Base-by-base conservation (phyloP, 2,113 vertebrate genomes). In the Pseudonaja textilis region DNA sequence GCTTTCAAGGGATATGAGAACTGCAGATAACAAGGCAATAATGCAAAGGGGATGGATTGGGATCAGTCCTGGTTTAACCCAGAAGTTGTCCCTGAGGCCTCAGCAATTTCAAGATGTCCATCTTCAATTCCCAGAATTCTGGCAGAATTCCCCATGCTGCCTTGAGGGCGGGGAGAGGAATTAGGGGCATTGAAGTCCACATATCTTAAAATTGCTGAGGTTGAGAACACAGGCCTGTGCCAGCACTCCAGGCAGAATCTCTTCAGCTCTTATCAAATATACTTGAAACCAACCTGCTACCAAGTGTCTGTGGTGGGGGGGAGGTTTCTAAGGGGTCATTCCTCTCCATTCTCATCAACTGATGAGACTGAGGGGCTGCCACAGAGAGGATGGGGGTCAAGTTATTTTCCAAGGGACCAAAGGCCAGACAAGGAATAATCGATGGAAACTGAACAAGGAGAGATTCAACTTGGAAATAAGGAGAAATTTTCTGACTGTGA, bases 151-250 rank as follows among this genome's bases (percentile, higher is more conserved):
- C 4, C n/a, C 64, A 34, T 34, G n/a, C n/a, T 74, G 64, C 12
- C 29, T n/a, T 16, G 14, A 14, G 54, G 55, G 4, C 1, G 12
- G 22, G 6, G 23, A 4, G n/a, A 0, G 14, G 4, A 0, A 23
- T 74, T 16, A 16, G 4, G 12, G n/a, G n/a, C 34, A 5, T 74
- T 74, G 64, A 74, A 74, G 14, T 34, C 64, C 64, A 74, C 64
- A 6, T 6, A 74, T 74, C 26, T 3, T 64, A 12, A 64, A n/a
- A 5, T 14, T n/a, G 61, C 4, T n/a, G 61, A 64, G 26, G 61
- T 74, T 34, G 64, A 34, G 64, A 74, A 34, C 14, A 74, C 29
- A 74, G 12, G 14, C 64, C n/a, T 74, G n/a, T 14, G n/a, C 29
- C 64, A 74, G n/a, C 14, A 34, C n/a, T 74, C 64, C 64, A 74